Conservation (phyloP, 2,797 vertebrate species). For the Nannoperca australis region DNA sequence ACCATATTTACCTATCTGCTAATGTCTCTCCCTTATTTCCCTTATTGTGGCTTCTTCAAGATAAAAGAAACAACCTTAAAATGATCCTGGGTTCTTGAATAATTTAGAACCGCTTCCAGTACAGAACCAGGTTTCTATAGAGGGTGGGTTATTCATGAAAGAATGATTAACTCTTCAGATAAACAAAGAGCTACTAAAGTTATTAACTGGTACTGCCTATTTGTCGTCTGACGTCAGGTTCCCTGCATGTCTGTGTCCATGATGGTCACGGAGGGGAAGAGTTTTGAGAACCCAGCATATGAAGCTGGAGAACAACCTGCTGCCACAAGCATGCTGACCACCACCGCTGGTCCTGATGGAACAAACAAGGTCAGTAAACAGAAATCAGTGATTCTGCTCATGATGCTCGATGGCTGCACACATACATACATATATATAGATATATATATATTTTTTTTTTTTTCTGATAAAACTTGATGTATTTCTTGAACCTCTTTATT, state of each 20-base stretch:
- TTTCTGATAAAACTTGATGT: not conserved
- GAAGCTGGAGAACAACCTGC: slow-evolving; percentile 24
- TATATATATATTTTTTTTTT: too few relatives aligned
- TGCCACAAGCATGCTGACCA: not conserved
- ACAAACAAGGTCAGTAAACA: slow-evolving; percentile 64
- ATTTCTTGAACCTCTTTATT: not conserved
- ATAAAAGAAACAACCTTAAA: too few relatives aligned
- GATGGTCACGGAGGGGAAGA: slow-evolving; percentile 43
- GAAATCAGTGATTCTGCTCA: slow-evolving; percentile 26
- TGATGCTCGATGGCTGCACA: too few relatives aligned
- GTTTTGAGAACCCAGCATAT: slow-evolving; percentile 81
- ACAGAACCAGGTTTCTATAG: not conserved
- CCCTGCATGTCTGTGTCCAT: slow-evolving; percentile 65
- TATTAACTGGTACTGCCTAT: not conserved
- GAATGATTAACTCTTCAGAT: not conserved
- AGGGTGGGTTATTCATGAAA: not conserved
- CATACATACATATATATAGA: too few relatives aligned
- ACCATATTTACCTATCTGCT: not conserved
- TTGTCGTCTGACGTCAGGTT: slow-evolving; percentile 45
- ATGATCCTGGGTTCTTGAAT: not conserved
- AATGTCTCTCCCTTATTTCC: too few relatives aligned
- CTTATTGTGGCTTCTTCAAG: too few relatives aligned
- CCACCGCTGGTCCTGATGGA: slow-evolving; percentile 32
- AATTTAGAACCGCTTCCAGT: not conserved
- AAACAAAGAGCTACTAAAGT: not conserved